Conservation (phyloP, 2,797 vertebrate species). For the Masticophis lateralis region DNA sequence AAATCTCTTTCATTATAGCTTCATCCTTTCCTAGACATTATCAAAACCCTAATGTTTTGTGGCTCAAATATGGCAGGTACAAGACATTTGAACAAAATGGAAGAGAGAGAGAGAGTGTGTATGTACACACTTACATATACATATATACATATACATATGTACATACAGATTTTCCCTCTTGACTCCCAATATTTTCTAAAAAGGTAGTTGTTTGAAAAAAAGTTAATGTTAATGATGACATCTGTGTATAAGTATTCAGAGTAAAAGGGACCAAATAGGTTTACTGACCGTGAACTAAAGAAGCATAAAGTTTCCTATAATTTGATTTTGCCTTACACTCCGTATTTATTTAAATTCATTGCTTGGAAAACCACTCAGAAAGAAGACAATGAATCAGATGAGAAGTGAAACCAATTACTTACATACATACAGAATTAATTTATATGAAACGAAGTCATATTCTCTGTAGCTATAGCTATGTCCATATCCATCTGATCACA, state of each 20-base stretch:
- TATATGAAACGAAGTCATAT: background rate
- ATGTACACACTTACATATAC: too few species aligned
- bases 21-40: background rate
- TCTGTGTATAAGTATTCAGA: background rate
- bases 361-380: background rate
- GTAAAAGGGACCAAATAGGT: background rate
- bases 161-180: background rate
- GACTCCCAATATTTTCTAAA: background rate
- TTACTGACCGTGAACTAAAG: background rate
- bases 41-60: background rate
- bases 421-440: background rate
- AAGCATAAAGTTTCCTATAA: background rate
- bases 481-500: background rate
- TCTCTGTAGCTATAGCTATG: background rate
- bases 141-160: too few species aligned
- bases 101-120: too few species aligned
- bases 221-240: background rate
- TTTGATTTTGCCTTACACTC: background rate
- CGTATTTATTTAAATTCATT: background rate
- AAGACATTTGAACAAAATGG: background rate
- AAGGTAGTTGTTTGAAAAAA: background rate
- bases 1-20: background rate
- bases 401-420: background rate
- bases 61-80: background rate
- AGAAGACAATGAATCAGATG: background rate